These are phyloP conservation scores for Condylura cristata DNA, from an alignment of 2,113 vertebrate genomes.

Conservation along the genomic window DNA sequence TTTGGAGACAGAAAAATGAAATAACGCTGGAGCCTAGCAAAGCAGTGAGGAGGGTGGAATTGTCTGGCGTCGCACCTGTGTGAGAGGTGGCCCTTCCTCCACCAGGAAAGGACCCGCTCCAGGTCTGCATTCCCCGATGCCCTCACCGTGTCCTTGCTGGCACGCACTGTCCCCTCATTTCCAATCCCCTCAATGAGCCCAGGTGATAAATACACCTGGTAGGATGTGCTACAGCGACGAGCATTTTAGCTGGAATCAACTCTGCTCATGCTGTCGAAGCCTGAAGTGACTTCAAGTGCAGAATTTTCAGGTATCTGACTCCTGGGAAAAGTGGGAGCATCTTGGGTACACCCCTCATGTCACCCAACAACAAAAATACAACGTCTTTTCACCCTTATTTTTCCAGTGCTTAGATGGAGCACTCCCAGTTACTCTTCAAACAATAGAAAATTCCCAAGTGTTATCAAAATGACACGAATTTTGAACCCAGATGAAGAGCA, in stretches of 20 bases:
- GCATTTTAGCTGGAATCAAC: not conserved
- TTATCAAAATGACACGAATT: constrained; percentile 42
- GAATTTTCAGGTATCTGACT: not conserved
- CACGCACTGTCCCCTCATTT: constrained; percentile 33
- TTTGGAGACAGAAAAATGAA: constrained; percentile 53
- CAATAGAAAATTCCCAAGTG: constrained; percentile 52
- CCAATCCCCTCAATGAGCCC: constrained; percentile 22
- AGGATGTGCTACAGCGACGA: not conserved
- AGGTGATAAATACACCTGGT: constrained; percentile 39
- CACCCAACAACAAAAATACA: not conserved
- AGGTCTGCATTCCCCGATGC: not conserved
- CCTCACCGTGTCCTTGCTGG: not conserved
- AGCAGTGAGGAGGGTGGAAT: not conserved
- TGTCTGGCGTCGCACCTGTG: not conserved
- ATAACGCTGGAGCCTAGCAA: not conserved
- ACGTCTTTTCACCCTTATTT: not conserved
- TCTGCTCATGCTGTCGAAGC: not conserved
- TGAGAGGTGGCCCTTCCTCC: not conserved
- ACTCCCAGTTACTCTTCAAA: constrained; percentile 20
- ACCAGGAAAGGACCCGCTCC: not conserved
- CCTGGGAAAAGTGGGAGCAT: not conserved
- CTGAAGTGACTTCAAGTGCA: not conserved
- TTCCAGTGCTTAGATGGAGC: constrained; percentile 30
- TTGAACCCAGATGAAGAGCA: constrained; percentile 29
- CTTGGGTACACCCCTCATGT: accelerated